A percentile compares a stretch with the other conserved stretches of the same genome.
phyloP scores from a whole-genome alignment of 23 tunicate genomes.

The Ciona savignyi region DNA sequence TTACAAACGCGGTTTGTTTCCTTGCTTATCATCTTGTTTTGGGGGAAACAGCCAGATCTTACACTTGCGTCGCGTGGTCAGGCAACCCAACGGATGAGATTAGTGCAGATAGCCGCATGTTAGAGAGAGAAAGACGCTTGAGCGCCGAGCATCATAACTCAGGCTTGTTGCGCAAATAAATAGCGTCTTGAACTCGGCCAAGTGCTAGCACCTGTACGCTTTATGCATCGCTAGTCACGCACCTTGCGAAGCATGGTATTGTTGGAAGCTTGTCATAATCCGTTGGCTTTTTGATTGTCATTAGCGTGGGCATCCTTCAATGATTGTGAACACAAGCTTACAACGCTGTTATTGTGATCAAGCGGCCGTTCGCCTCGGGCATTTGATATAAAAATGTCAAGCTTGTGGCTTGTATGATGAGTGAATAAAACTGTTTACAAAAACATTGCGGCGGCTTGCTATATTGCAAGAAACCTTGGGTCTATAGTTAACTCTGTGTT shows the following conservation, averaged over 20 bases:
- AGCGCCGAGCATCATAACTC: neutral
- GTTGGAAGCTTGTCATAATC: neutral
- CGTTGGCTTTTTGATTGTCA: neutral
- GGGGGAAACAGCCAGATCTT: neutral
- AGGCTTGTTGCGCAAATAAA: conserved; percentile 4
- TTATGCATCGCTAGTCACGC: neutral
- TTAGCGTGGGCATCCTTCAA: neutral
- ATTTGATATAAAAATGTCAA: neutral
- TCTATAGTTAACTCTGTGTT: too few relatives aligned
- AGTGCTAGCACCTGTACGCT: neutral
- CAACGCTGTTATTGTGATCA: neutral
- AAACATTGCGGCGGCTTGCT: too few relatives aligned
- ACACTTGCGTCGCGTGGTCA: conserved; percentile 1
- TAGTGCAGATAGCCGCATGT: neutral
- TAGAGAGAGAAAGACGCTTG: neutral
- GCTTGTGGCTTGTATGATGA: neutral
- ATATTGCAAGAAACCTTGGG: too few relatives aligned
- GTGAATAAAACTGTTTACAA: neutral
- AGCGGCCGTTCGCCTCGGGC: neutral
- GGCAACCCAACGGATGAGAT: neutral
- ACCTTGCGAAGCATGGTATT: neutral
- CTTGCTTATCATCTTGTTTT: neutral
- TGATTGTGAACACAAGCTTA: neutral
- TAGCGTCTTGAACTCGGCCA: conserved; percentile 4
- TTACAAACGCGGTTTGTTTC: neutral